Percentiles rank a stretch among this genome's conserved stretches.
Conservation (phyloP, 1,140 invertebrate species). For the Uloborus diversus region DNA sequence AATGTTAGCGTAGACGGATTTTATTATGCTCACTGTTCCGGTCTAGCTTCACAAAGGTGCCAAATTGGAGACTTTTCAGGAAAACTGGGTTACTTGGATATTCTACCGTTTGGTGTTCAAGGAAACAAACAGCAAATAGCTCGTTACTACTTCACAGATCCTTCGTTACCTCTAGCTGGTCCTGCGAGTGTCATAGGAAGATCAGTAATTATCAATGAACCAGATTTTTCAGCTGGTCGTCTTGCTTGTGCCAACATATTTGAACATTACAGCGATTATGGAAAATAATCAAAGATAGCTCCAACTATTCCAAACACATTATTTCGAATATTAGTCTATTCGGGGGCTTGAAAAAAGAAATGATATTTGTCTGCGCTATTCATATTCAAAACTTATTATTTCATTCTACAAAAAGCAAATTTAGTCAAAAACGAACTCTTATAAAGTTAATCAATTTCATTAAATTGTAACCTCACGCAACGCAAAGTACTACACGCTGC, state of each 20-base stretch:
- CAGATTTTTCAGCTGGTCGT: slow-evolving; percentile 60
- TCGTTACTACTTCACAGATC: slow-evolving; percentile 73
- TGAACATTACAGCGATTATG: slow-evolving; percentile 53
- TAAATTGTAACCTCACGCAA: no score
- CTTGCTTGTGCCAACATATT: slow-evolving; percentile 60
- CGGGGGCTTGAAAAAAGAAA: no score
- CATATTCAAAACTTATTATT: background rate
- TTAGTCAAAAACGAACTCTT: background rate
- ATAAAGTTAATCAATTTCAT: no score
- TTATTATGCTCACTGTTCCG: slow-evolving; percentile 61
- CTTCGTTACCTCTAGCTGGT: slow-evolving; percentile 85
- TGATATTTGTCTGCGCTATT: background rate
- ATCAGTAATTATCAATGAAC: slow-evolving; percentile 84
- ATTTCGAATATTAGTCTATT: no score
- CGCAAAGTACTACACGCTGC: no score
- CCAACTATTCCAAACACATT: no score
- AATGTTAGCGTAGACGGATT: slow-evolving; percentile 69
- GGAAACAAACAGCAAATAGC: slow-evolving; percentile 44
- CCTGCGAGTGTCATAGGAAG: slow-evolving; percentile 79
- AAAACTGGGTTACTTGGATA: slow-evolving; percentile 82
- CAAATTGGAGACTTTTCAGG: slow-evolving; percentile 90
- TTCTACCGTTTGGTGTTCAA: slow-evolving; percentile 65
- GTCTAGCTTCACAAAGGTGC: slow-evolving; percentile 80
- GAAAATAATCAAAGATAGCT: slow-evolving; percentile 29
- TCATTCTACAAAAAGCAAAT: background rate